These are phyloP conservation scores for Eunapius fragilis DNA, from an alignment of 37 sponge, comb jelly and placozoan species.

Conservation along the genomic window DNA sequence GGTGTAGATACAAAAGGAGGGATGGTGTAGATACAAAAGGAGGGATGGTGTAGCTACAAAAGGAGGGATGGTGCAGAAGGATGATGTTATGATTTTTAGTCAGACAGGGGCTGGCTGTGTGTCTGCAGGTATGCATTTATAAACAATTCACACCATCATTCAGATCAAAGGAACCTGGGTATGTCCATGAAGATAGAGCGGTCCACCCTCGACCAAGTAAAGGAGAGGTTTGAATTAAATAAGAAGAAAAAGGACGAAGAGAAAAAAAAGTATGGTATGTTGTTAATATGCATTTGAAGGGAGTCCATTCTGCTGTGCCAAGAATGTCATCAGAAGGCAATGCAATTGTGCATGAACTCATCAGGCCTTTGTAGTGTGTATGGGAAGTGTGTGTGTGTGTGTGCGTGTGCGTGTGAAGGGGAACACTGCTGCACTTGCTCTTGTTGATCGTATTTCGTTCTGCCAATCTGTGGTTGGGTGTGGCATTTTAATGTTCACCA, in stretches of 20 bases:
- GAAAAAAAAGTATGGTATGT: slow-evolving; percentile 77
- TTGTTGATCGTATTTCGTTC: background rate
- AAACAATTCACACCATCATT: background rate
- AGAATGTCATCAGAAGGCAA: background rate
- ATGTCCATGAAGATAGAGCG: slow-evolving; percentile 99
- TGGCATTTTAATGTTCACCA: background rate
- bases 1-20: too few species aligned
- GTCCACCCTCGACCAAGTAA: slow-evolving; percentile 95
- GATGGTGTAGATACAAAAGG: too few species aligned
- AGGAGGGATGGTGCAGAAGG: too few species aligned
- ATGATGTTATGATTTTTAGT: too few species aligned
- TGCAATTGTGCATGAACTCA: too few species aligned
- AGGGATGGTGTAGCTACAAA: too few species aligned
- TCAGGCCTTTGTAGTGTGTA: too few species aligned
- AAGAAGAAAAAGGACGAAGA: slow-evolving; percentile 91
- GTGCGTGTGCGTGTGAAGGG: background rate
- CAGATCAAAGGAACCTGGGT: slow-evolving; percentile 97
- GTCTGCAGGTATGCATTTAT: too few species aligned
- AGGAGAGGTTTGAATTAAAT: slow-evolving; percentile 89
- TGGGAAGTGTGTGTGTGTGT: background rate
- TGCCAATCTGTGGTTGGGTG: background rate
- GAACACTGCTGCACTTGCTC: background rate
- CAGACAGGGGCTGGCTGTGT: too few species aligned
- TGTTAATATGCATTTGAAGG: background rate
- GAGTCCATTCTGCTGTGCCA: background rate